These are phyloP conservation scores for Plutella xylostella DNA, from an alignment of 2,888 invertebrate genomes.

Conservation along the genomic window DNA sequence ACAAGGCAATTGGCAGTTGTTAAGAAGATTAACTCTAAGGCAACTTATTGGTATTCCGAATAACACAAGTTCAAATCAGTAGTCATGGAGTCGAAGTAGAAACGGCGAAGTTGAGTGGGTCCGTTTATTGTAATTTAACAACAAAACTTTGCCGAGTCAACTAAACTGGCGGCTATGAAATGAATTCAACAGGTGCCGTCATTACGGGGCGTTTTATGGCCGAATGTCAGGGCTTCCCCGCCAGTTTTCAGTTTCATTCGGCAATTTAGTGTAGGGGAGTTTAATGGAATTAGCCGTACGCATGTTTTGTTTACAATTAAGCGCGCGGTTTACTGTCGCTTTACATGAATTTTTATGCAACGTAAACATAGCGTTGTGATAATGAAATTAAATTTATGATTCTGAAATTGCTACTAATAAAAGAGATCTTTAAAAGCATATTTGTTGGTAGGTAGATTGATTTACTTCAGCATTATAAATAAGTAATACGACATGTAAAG, in stretches of 20 bases:
- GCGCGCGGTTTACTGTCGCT: too few relatives aligned
- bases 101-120: too few relatives aligned
- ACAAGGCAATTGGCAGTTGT: too few relatives aligned
- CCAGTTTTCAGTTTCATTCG: constrained; percentile 14
- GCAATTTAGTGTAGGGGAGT: background rate
- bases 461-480: too few relatives aligned
- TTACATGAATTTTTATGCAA: too few relatives aligned
- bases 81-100: background rate
- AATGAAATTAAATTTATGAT: background rate
- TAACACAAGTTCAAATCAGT: too few relatives aligned
- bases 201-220: constrained; percentile 43
- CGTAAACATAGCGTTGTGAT: too few relatives aligned
- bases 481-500: too few relatives aligned
- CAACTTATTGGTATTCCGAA: too few relatives aligned
- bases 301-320: background rate
- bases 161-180: constrained; percentile 4
- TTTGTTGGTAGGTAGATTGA: too few relatives aligned
- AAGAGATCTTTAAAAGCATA: background rate
- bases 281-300: background rate
- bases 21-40: too few relatives aligned
- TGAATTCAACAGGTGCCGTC: constrained; percentile 43
- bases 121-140: constrained; percentile 7
- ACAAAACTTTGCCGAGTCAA: constrained; percentile 4
- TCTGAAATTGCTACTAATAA: background rate
- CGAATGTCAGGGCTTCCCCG: constrained; percentile 16